Evolutionary conservation across 2,797 vertebrate species (phyloP), one percentile per base, ranked within the genome.

Genomic region (Parotocinclus haroldoi): DNA sequence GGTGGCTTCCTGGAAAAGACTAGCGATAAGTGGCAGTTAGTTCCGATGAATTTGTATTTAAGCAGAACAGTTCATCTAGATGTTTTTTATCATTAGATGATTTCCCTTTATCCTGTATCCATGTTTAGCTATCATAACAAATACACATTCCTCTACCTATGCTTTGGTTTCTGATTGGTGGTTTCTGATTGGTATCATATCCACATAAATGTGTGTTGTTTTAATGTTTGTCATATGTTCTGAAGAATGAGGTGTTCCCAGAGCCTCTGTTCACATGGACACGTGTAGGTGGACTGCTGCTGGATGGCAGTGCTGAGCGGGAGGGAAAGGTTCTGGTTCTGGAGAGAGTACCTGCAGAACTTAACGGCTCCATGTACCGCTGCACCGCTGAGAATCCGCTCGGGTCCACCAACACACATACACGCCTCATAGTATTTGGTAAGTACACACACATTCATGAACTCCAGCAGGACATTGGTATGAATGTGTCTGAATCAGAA

Each of bases 201-300:
- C 1, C 17, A 27, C 12, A 18, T 36, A 36, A 49, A 14, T 71
- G 14, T 53, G 11, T 68, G n/a, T 36, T 16, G 46, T 14, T 13
- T 48, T 7, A 13, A n/a, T 64, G 27, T 55, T 38, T n/a, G n/a
- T n/a, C 17, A 36, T 53, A 13, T 38, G 4, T 45, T 59, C 8
- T 0, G 1, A 86, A 97, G 95, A 96, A 91, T 0, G 91, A 96
- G 77, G 93, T 96, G 67, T 98, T 98, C 79, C 96, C 96, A 0
- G 94, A 98, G 83, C 95, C 96, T 36, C 83, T 96, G 68, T 96
- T 92, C 84, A 98, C 94, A 0, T 98, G 96, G 96, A 96, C 92
- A 0, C 87, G 89, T 12, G 93, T 98, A 0, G 95, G 95, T 0
- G 95, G 94, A 59, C 86, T 74, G 37, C 89, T 98, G 27, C 89